Evolutionary conservation across 2,888 invertebrate species (phyloP), one percentile per base, ranked within the genome.

Genomic region (Orthonevra nobilis): DNA sequence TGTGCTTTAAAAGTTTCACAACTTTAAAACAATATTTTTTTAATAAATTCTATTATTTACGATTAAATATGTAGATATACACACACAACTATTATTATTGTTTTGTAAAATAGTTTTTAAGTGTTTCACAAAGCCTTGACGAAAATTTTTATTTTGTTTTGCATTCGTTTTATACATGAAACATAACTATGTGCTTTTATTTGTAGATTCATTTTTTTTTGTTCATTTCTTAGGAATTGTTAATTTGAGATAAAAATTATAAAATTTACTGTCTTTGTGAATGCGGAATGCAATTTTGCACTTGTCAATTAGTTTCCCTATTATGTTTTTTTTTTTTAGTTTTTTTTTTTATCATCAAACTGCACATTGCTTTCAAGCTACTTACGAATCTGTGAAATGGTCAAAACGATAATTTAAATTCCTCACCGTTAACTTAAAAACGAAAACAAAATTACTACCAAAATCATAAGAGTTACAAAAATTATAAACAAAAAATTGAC

Each of bases 1-100:
- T 73, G 81, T 82, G 83, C 81, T 82, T 83, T 73, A 82, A 84
- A 82, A 81, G 77, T 81, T 77, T 73, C 64, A 72, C 79, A 63
- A 50, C 42, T 58, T 54, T 61, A 23, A 23, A 5, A 23, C 3
- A 23, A 23, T 23, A 4, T 4, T 72, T 38, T 32, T 56, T 40
- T 54, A 30, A 38, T 63, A 32, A 69, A 66, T 40, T 50, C 61
- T 40, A 61, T 54, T 40, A 20, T 34, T 52, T 75, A 23, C n/a
- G n/a, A n/a, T n/a, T n/a, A n/a, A n/a, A 70, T 68, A 72, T 79
- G 54, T 28, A 46, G 9, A 38, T 32, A 61, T 30, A 61, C 52
- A 48, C 20, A 44, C 12, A 26, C 23, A 14, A 38, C 23, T 69
- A 44, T 68, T 19, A 38, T n/a, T 69, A 48, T 68, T 58, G 74